Evolutionary conservation across 2,888 invertebrate species (phyloP).

Genomic region (Ephialtes manifestator): DNA sequence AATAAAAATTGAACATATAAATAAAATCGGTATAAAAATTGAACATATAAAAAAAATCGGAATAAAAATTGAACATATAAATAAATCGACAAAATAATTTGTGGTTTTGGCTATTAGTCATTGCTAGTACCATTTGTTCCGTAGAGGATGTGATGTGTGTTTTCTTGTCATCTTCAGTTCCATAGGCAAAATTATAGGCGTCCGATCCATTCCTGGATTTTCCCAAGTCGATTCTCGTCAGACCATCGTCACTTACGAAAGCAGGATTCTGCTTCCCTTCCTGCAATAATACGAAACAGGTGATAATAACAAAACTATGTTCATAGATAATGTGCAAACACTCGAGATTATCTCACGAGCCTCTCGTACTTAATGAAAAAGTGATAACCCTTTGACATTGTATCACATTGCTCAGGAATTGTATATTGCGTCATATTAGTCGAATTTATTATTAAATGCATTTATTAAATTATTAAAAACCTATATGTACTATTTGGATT

Average conservation of each 20-base stretch:
- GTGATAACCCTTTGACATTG: background rate
- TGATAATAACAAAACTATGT: background rate
- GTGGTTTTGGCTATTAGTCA: background rate
- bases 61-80: no score
- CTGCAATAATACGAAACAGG: conserved; percentile 69
- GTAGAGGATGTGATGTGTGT: background rate
- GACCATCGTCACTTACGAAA: conserved; percentile 80
- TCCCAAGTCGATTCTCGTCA: conserved; percentile 73
- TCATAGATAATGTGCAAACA: background rate
- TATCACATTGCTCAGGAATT: no score
- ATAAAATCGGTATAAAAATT: no score
- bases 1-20: no score
- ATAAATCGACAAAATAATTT: background rate
- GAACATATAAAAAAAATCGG: no score
- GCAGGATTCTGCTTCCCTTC: conserved; percentile 80
- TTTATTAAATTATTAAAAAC: no score
- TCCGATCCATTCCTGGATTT: conserved; percentile 62
- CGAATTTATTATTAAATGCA: no score
- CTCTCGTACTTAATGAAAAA: background rate
- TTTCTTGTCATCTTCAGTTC: conserved; percentile 48
- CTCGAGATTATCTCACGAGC: background rate
- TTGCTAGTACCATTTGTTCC: conserved; percentile 54
- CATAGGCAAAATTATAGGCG: conserved; percentile 61
- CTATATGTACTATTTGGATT: no score
- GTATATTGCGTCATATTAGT: no score